Evolutionary conservation across 2,797 vertebrate genomes (phyloP).

Genomic region (Microctenopoma stevenorrisi): DNA sequence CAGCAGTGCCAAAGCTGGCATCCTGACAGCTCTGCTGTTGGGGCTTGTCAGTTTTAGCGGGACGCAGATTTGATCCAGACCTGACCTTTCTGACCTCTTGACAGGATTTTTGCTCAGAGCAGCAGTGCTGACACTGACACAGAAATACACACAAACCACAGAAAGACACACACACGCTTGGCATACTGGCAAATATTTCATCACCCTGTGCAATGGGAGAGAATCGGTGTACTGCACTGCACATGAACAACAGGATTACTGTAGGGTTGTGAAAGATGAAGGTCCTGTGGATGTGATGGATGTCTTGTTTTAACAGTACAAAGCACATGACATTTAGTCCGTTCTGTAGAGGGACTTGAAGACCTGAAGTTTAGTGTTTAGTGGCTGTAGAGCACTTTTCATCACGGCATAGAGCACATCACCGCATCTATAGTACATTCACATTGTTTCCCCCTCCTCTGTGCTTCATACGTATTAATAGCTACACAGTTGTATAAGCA

Average conservation of each 20-base stretch:
- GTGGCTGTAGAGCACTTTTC: conserved; percentile 24
- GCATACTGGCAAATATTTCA: conserved; percentile 66
- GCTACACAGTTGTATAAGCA: conserved; percentile 30
- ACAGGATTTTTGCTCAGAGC: conserved; percentile 68
- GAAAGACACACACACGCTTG: conserved; percentile 23
- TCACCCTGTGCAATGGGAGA: conserved; percentile 53
- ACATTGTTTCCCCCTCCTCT: conserved; percentile 33
- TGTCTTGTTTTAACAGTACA: conserved; percentile 23
- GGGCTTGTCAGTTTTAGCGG: conserved; percentile 73
- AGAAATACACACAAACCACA: conserved; percentile 40
- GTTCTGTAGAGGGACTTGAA: conserved; percentile 1
- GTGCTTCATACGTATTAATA: conserved; percentile 26
- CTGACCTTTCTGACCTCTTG: conserved; percentile 73
- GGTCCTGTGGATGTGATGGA: conserved; percentile 6
- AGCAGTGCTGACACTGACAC: conserved; percentile 59
- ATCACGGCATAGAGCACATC: conserved; percentile 3
- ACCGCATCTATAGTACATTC: conserved; percentile 33
- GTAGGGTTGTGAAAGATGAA: conserved; percentile 29
- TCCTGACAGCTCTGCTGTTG: conserved; percentile 73
- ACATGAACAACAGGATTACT: conserved; percentile 42
- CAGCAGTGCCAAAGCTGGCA: conserved; percentile 63
- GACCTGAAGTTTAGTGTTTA: conserved; percentile 22
- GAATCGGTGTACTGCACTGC: conserved; percentile 42
- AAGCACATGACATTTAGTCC: conserved; percentile 13
- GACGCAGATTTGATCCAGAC: conserved; percentile 74